Conservation (phyloP, 2,113 vertebrate species). For the Calonectris borealis region DNA sequence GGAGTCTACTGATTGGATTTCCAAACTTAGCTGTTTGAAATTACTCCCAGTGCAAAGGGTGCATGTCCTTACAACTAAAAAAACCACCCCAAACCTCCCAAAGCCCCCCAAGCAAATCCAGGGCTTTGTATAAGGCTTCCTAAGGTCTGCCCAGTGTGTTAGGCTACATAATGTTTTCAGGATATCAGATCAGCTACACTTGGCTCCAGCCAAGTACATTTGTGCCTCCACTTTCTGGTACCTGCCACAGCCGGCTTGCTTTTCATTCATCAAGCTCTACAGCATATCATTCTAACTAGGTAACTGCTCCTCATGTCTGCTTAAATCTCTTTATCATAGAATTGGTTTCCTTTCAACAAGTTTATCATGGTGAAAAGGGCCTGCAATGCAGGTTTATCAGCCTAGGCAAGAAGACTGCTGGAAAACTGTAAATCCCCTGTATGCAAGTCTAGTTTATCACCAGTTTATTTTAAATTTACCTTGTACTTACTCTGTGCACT, state of each 20-base stretch:
- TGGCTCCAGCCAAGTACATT: slow-evolving; percentile 56
- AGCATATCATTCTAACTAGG: slow-evolving; percentile 60
- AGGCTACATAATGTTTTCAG: slow-evolving; percentile 5
- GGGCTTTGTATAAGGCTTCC: neutral
- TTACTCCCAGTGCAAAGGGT: neutral
- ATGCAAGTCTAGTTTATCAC: slow-evolving; percentile 24
- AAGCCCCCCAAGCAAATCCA: neutral
- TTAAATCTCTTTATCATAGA: slow-evolving; percentile 75
- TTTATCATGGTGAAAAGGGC: slow-evolving; percentile 36
- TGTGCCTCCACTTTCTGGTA: slow-evolving; percentile 61
- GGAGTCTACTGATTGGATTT: neutral
- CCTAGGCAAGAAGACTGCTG: neutral
- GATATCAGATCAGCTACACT: slow-evolving; percentile 34
- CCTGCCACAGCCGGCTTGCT: slow-evolving; percentile 74
- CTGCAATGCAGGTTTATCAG: slow-evolving; percentile 66
- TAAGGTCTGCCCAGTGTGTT: neutral
- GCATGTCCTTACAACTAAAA: neutral
- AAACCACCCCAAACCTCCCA: neutral
- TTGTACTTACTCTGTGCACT: neutral
- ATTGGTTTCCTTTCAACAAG: slow-evolving; percentile 61
- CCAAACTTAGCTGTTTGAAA: neutral
- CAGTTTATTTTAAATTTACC: slow-evolving; percentile 48
- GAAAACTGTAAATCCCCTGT: slow-evolving; percentile 53
- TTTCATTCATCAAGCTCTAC: slow-evolving; percentile 81
- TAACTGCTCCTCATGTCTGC: slow-evolving; percentile 72